Percentiles rank a stretch among this genome's conserved stretches.
These are phyloP conservation scores for Anguilla japonica DNA, from an alignment of 2,113 vertebrate species.

Conservation along the genomic window DNA sequence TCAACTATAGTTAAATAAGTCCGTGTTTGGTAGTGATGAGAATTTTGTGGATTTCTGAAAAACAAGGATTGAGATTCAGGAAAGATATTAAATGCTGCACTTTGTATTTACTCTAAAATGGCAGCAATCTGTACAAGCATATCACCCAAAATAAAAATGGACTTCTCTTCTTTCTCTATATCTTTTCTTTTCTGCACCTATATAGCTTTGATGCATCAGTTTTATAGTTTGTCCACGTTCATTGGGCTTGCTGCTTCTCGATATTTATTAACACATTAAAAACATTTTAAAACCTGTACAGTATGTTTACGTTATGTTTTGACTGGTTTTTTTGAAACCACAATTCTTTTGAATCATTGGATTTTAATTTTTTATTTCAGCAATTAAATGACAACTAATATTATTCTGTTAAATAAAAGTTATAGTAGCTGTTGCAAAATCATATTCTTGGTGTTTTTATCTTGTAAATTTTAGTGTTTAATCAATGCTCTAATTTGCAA, in stretches of 20 bases:
- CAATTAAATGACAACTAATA: too few species aligned
- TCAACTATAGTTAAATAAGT: not conserved
- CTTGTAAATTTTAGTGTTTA: not conserved
- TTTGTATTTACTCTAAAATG: not conserved
- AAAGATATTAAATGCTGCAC: not conserved
- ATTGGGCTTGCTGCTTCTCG: not conserved
- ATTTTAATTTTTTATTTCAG: too few species aligned
- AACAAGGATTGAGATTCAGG: not conserved
- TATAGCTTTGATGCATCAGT: not conserved
- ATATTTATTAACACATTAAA: not conserved
- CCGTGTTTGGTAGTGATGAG: not conserved
- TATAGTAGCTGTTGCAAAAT: not conserved
- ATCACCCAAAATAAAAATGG: not conserved
- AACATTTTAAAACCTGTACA: not conserved
- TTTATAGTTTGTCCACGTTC: not conserved
- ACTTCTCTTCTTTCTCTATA: not conserved
- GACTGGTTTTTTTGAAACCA: not conserved
- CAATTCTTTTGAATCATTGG: too few species aligned
- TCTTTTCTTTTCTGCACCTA: not conserved
- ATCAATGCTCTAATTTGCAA: not conserved
- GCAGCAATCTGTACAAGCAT: not conserved
- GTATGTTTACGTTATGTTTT: not conserved
- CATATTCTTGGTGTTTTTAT: not conserved
- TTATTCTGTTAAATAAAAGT: not conserved
- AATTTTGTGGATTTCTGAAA: not conserved